Evolutionary conservation across 30 jellyfish, hydroid and myxozoan genomes (phyloP).

Genomic region (Hydractinia echinata): DNA sequence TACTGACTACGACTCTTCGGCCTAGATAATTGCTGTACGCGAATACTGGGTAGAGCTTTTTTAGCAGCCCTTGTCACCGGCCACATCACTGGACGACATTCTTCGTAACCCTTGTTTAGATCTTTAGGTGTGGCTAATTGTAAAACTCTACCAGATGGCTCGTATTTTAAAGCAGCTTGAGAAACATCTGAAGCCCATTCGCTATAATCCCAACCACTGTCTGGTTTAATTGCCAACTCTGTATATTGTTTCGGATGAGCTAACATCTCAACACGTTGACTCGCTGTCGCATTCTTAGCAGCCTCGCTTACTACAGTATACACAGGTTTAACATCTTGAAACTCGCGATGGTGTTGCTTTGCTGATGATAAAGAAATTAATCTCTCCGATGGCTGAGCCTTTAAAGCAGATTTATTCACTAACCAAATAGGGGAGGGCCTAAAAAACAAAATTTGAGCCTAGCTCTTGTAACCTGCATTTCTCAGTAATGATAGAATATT

Average conservation of each 20-base stretch:
- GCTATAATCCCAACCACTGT: slow-evolving; percentile 92
- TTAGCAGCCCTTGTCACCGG: slow-evolving; percentile 53
- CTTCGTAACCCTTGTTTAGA: slow-evolving; percentile 60
- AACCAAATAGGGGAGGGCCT: slow-evolving; percentile 95
- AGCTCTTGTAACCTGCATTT: too few relatives aligned
- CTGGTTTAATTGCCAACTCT: slow-evolving; percentile 79
- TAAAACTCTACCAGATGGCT: slow-evolving; percentile 67
- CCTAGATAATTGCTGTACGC: slow-evolving; percentile 81
- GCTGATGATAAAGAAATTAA: slow-evolving; percentile 60
- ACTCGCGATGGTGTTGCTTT: slow-evolving; percentile 60
- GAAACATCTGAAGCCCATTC: slow-evolving; percentile 98
- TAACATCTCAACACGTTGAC: slow-evolving; percentile 56
- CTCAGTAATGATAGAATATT: too few relatives aligned
- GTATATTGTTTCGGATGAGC: slow-evolving; percentile 63
- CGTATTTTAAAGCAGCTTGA: slow-evolving; percentile 77
- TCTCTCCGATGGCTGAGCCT: slow-evolving; percentile 49
- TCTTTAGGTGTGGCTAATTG: slow-evolving; percentile 71
- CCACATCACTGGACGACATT: slow-evolving; percentile 76
- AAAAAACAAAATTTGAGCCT: neutral
- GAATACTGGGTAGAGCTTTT: slow-evolving; percentile 66
- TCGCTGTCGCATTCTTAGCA: slow-evolving; percentile 66
- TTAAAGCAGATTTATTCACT: slow-evolving; percentile 59
- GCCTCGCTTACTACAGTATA: slow-evolving; percentile 71
- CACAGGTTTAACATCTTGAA: slow-evolving; percentile 66
- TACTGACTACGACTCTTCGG: slow-evolving; percentile 81